Conservation (phyloP, 2,797 vertebrate species). For the Sitta carolinensis region DNA sequence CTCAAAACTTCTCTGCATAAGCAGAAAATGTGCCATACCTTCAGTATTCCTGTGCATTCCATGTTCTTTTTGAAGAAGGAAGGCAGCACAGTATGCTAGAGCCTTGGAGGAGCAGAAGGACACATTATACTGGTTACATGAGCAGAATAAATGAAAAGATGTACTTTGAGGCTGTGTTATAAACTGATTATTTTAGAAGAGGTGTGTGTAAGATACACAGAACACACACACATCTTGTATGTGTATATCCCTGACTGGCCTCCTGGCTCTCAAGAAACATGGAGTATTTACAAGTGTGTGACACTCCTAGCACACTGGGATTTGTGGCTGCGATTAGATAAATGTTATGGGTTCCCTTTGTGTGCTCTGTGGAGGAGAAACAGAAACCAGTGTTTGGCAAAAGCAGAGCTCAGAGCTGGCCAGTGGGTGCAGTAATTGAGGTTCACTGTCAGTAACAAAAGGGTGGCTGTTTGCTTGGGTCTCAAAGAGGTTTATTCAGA, state of each 20-base stretch:
- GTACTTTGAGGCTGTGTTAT: background rate
- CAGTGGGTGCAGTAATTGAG: background rate
- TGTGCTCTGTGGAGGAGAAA: background rate
- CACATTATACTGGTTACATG: background rate
- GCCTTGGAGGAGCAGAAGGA: background rate
- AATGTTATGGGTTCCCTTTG: background rate
- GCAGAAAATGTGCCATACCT: background rate
- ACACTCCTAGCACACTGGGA: background rate
- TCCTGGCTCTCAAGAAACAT: background rate
- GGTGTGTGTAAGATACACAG: background rate
- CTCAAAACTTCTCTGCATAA: background rate
- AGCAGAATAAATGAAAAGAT: background rate
- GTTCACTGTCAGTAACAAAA: background rate
- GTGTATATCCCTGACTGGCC: background rate
- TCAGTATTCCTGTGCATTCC: background rate
- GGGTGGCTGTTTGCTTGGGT: background rate
- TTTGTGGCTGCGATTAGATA: background rate
- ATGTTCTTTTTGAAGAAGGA: background rate
- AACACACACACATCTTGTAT: fast-evolving
- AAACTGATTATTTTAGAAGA: background rate
- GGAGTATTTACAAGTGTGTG: background rate
- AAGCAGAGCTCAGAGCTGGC: background rate
- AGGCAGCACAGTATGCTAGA: background rate
- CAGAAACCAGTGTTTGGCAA: background rate
- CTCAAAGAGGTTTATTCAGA: background rate